Evolutionary conservation across 1,140 invertebrate genomes (phyloP).

Genomic region (Drosophila malerkotliana): DNA sequence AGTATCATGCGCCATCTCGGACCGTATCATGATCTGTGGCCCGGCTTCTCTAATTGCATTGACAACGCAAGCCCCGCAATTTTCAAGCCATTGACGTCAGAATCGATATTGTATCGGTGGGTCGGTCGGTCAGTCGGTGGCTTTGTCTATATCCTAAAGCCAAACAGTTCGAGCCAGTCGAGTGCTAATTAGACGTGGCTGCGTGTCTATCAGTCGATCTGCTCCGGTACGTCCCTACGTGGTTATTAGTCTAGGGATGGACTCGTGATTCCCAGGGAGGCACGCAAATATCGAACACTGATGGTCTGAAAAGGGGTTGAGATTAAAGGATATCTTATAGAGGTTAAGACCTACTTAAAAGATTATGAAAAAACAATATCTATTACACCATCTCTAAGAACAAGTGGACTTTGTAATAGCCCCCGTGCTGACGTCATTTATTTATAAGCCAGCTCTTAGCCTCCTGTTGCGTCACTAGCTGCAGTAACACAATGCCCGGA

Average conservation of each 20-base stretch:
- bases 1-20: conserved; percentile 21
- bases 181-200: conserved; percentile 73
- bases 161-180: conserved; percentile 33
- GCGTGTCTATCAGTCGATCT: conserved; percentile 73
- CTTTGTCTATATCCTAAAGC: conserved; percentile 24
- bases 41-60: conserved; percentile 57
- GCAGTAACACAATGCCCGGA: conserved; percentile 23
- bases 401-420: conserved; percentile 21
- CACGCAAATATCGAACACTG: conserved; percentile 1
- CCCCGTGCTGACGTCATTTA: conserved; percentile 43
- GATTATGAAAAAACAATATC: too few species aligned
- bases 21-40: conserved; percentile 34
- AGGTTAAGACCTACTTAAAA: too few species aligned
- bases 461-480: conserved; percentile 45
- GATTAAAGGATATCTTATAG: not conserved
- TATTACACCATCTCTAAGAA: conserved; percentile 13
- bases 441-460: not conserved
- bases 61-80: conserved; percentile 50
- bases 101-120: conserved; percentile 13
- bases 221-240: conserved; percentile 4
- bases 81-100: conserved; percentile 65
- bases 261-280: conserved; percentile 10
- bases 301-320: not conserved
- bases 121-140: conserved; percentile 15
- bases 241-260: conserved; percentile 46